These are phyloP conservation scores for Syngnathus floridae DNA, from an alignment of 2,113 vertebrate species.

Conservation along the genomic window DNA sequence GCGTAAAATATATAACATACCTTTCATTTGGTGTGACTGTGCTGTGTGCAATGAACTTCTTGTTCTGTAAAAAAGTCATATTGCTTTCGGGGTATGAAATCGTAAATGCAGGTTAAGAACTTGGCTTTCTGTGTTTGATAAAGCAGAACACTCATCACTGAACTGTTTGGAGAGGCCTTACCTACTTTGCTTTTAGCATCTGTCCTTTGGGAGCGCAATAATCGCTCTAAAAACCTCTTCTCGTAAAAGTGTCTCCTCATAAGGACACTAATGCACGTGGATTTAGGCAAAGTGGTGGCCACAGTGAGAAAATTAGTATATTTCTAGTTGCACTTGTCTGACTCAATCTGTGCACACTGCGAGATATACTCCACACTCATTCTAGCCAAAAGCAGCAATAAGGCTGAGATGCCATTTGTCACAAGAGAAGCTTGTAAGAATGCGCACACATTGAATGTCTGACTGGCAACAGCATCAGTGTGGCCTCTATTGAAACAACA, in stretches of 20 bases:
- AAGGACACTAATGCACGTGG: conserved; percentile 39
- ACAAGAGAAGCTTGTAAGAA: conserved; percentile 26
- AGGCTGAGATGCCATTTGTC: conserved; percentile 28
- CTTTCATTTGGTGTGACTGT: conserved; percentile 43
- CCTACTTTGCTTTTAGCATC: conserved; percentile 14
- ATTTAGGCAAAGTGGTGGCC: conserved; percentile 31
- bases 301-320: conserved; percentile 46
- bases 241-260: conserved; percentile 29
- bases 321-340: conserved; percentile 41
- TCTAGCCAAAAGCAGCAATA: conserved; percentile 47
- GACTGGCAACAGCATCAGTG: conserved; percentile 40
- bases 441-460: conserved; percentile 38
- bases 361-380: conserved; percentile 43
- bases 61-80: conserved; percentile 37
- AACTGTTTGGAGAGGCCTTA: conserved; percentile 6
- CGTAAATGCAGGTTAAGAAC: conserved; percentile 29
- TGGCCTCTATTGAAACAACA: conserved; percentile 38
- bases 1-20: not conserved
- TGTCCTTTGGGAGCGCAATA: conserved; percentile 22
- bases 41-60: conserved; percentile 39
- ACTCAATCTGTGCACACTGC: conserved; percentile 46
- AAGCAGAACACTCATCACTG: conserved; percentile 31
- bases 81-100: conserved; percentile 44
- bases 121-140: conserved; percentile 38
- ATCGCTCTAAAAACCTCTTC: conserved; percentile 25